Conservation (phyloP, 2,888 invertebrate genomes). For the Panzeria rudis region DNA sequence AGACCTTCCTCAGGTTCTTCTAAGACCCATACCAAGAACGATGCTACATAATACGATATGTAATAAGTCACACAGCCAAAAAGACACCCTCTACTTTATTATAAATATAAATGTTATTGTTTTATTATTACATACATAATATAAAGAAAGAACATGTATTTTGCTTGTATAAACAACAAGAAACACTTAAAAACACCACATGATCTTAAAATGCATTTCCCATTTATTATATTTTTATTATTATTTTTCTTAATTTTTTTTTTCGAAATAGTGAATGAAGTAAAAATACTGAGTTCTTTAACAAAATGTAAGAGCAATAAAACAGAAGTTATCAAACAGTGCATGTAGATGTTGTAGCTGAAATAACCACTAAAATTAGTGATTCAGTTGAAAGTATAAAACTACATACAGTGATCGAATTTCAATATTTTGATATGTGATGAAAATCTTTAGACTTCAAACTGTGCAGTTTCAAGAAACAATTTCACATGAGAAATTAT, state of each 20-base stretch:
- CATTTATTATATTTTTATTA: not conserved
- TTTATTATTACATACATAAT: not conserved
- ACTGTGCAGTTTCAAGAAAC: too few relatives aligned
- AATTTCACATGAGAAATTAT: too few relatives aligned
- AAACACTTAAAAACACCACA: slow-evolving; percentile 31
- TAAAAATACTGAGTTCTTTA: not conserved
- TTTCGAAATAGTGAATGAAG: not conserved
- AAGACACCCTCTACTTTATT: not conserved
- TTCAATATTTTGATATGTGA: too few relatives aligned
- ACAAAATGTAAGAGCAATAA: not conserved
- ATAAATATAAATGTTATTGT: not conserved
- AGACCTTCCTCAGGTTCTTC: too few relatives aligned
- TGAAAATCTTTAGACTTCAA: too few relatives aligned
- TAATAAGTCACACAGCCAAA: not conserved
- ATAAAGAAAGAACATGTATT: not conserved
- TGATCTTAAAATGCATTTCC: slow-evolving; percentile 19
- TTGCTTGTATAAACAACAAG: slow-evolving; percentile 20
- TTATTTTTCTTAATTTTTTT: not conserved
- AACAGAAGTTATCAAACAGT: not conserved
- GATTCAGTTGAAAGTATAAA: not conserved
- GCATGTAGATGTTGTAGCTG: not conserved
- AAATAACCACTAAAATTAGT: not conserved
- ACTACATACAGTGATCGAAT: too few relatives aligned
- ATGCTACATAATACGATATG: too few relatives aligned
- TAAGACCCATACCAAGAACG: too few relatives aligned